Evolutionary conservation across 2,113 vertebrate genomes (phyloP), one percentile per base, ranked within the genome.

Genomic region (Sceloporus tristichus): DNA sequence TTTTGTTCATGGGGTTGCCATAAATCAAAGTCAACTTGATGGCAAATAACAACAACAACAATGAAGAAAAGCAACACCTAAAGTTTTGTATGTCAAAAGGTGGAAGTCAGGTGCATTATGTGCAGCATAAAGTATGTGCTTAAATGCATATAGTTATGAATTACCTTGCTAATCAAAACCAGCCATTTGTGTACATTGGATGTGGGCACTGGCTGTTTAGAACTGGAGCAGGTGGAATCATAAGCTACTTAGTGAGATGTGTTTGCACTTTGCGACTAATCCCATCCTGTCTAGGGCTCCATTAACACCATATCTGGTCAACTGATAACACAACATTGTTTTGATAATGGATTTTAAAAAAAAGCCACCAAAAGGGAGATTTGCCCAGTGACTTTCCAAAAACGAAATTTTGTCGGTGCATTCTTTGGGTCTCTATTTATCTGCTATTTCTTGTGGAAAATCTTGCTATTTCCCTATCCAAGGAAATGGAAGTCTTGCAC

Each of bases 181-280:
- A 87, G 73, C 53, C 53, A 54, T 73, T 87, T 80, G 85, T 87
- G 25, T 73, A 80, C 54, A 19, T 42, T 87, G 85, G 85, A 87
- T 40, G 34, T 10, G 25, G 23, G 53, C n/a, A 38, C 11, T 16
- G 42, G 19, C 18, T 78, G 78, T 86, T 86, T 70, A 86, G 75
- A 27, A 56, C 42, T 42, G 1, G 9, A n/a, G 29, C 48, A 84
- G 29, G 48, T 38, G 34, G 82, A 73, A 34, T 23, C 66, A 19
- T 80, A 87, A 87, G 53, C 78, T 73, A 70, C 78, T 73, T 87
- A 87, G 68, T 13, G 21, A 40, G 66, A 21, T 34, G 40, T 87
- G 48, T 81, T 87, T 80, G 53, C 53, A 59, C 29, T 62, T 42
- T 27, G 53, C 23, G 38, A 59, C 68, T 81, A 87, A 80, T 80